Evolutionary conservation across 2,888 invertebrate genomes (phyloP), one percentile per base, ranked within the genome.

Genomic region (Phorcus lineatus): DNA sequence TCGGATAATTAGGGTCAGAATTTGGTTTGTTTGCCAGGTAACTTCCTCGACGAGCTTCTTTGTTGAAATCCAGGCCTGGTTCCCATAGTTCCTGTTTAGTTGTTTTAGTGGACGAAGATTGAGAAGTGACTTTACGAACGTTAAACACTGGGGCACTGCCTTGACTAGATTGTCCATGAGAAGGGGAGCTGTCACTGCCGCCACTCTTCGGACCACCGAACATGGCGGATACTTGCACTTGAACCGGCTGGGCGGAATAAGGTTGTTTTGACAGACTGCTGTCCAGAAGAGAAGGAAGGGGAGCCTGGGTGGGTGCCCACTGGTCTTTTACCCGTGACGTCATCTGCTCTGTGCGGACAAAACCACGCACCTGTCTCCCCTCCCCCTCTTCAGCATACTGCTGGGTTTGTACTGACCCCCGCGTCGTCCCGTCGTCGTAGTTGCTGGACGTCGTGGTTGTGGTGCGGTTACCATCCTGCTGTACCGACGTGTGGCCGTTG

Each of bases 71-170:
- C 24, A 55, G 76, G 19, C 36, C 36, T 9, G 19, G 70, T 19
- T 67, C 52, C 16, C 28, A 62, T n/a, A 84, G 13, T 81, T 81
- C 19, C 66, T 66, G 74, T 82, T 79, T 31, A 2, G 31, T 22
- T n/a, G 77, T 40, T 22, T 31, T 47, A 6, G 77, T 57, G 52
- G 74, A 28, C 31, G 36, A 24, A 13, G 77, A 66, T 16, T 17
- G 53, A n/a, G 74, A 77, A 13, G 80, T 81, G 31, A 74, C 74
- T 55, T 81, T 79, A 13, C 84, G 82, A n/a, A 85, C 76, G 70
- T 81, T 83, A 66, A 84, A 84, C 67, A 80, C 81, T n/a, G 86
- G 85, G 28, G 79, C 81, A 70, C 74, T 80, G 17, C 66, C 54
- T 0, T 81, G 62, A 7, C 76, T 47, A 28, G 54, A 54, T 16